Base-by-base conservation (phyloP, 1,140 invertebrate genomes). In the Drosophila ananassae region DNA sequence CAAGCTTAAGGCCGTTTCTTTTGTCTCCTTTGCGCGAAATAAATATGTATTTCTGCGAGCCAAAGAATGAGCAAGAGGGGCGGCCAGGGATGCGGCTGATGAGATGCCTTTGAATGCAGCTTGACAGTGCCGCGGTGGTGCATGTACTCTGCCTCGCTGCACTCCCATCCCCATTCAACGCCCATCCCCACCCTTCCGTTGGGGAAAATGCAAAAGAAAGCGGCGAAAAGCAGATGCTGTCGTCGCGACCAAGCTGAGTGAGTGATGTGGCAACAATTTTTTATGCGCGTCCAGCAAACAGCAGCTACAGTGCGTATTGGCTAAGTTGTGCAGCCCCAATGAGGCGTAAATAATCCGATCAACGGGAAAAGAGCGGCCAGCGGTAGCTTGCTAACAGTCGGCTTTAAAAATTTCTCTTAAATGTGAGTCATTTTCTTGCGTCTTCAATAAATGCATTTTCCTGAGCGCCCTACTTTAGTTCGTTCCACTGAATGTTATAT, bases 201-300 rank as follows among this genome's bases (percentile, higher is more conserved):
- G 17, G 21, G 56, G 46, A 25, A 73, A 73, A 73, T 53, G 69
- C 69, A 74, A 73, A 74, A 57, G 71, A 55, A 74, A 57, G 25
- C 41, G 53, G 17, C 55, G 72, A 74, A 74, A 73, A 74, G 59
- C 72, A 57, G 68, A 39, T 74, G 72, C 68, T 52, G 44, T 37
- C 59, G 47, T 74, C 71, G 71, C 71, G 54, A 64, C 37, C 69
- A 73, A 62, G 50, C 72, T 75, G 72, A 75, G 53, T 75, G 72
- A 75, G 72, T 75, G 72, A 75, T 75, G 72, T 64, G 72, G 72
- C 72, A 66, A 75, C 71, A 64, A 75, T 75, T 66, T 75, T 75
- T 53, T 74, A 66, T 75, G 60, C 72, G 59, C 66, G 74, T 54
- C 53, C 61, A 37, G 71, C 47, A 22, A 63, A 32, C 71, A 52